These are phyloP conservation scores for Characodon lateralis DNA, from an alignment of 2,797 vertebrate species.

Conservation along the genomic window DNA sequence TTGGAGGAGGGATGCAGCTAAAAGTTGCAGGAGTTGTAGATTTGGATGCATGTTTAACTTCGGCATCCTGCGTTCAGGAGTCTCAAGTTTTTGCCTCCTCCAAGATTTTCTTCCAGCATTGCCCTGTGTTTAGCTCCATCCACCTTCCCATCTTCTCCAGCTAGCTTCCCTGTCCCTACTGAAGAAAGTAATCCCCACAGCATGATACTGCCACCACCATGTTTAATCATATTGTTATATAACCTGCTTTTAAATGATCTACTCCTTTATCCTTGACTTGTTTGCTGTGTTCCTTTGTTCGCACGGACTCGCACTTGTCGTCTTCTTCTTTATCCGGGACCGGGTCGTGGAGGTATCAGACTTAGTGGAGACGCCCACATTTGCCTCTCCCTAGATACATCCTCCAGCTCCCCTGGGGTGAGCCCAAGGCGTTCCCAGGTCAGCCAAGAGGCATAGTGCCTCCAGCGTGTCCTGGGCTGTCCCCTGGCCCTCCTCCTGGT, in stretches of 20 bases:
- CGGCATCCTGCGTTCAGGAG: neutral
- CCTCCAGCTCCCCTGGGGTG: too few relatives aligned
- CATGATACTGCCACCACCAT: neutral
- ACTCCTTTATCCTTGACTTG: too few relatives aligned
- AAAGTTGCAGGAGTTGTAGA: neutral
- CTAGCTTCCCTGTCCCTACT: neutral
- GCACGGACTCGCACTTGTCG: neutral
- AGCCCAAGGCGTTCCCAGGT: too few relatives aligned
- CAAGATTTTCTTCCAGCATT: neutral
- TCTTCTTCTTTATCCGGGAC: neutral
- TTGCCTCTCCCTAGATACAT: too few relatives aligned
- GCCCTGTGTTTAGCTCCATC: neutral
- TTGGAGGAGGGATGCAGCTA: neutral
- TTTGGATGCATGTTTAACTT: neutral
- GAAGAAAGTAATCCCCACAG: neutral
- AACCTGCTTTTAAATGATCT: neutral
- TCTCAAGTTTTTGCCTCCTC: neutral
- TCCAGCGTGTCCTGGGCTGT: too few relatives aligned
- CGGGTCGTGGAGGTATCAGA: too few relatives aligned
- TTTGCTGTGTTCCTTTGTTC: too few relatives aligned
- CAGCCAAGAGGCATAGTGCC: too few relatives aligned
- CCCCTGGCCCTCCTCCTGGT: too few relatives aligned
- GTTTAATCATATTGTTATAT: neutral
- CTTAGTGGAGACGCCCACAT: too few relatives aligned
- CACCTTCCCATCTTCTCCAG: neutral